Evolutionary conservation across 2,888 invertebrate species (phyloP).

Genomic region (Gisinianus flammeolus): DNA sequence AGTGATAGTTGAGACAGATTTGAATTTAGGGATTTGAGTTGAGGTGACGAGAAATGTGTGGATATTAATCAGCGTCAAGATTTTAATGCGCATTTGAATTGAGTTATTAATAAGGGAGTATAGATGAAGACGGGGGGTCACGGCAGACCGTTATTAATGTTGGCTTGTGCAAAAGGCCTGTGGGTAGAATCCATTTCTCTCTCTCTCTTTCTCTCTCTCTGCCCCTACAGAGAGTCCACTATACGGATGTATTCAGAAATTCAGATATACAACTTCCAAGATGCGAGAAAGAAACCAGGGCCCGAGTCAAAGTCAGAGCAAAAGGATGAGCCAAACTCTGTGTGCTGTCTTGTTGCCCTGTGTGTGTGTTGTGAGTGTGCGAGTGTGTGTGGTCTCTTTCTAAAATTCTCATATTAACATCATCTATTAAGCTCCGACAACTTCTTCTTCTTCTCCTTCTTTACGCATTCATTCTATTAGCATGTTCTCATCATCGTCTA

Average conservation of each 20-base stretch:
- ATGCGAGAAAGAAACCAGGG: background rate
- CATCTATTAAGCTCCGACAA: slow-evolving; percentile 34
- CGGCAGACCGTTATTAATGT: slow-evolving; percentile 35
- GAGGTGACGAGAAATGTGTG: slow-evolving; percentile 36
- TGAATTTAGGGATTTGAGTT: slow-evolving; percentile 8
- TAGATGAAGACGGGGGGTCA: slow-evolving; percentile 34
- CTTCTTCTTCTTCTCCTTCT: slow-evolving; percentile 17
- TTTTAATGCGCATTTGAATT: slow-evolving; percentile 37
- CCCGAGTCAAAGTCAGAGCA: background rate
- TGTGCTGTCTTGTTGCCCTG: background rate
- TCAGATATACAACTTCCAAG: background rate
- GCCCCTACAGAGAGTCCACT: background rate
- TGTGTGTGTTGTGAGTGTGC: slow-evolving; percentile 19
- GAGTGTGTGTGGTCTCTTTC: background rate
- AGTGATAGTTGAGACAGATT: slow-evolving; percentile 15
- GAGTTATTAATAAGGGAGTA: slow-evolving; percentile 41
- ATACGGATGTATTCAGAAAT: background rate
- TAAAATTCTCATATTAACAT: slow-evolving; percentile 38
- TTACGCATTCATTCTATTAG: slow-evolving; percentile 20
- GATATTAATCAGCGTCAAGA: slow-evolving; percentile 41
- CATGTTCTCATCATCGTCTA: slow-evolving; percentile 11
- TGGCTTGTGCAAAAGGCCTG: slow-evolving; percentile 34
- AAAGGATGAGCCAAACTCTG: background rate
- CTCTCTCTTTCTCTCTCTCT: background rate
- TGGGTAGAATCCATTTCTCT: slow-evolving; percentile 1